Percentiles rank a stretch among this genome's conserved stretches.
Evolutionary conservation across 2,797 vertebrate species (phyloP).

Genomic region (Neostethus bicornis): DNA sequence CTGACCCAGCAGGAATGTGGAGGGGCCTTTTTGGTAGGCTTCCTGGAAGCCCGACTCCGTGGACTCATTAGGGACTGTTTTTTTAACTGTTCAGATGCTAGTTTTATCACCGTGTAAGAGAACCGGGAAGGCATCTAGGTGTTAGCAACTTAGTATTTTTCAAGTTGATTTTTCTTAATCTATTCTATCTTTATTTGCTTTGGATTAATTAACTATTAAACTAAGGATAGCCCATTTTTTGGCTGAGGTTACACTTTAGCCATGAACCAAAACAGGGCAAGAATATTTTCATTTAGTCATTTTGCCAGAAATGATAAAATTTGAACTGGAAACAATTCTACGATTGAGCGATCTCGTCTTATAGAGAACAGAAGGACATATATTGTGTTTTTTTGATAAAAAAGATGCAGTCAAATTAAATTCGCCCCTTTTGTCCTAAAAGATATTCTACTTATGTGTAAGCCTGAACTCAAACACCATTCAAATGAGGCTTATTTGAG

Average conservation of each 20-base stretch:
- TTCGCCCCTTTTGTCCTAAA: too few species aligned
- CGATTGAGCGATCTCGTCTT: not conserved
- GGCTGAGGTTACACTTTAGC: not conserved
- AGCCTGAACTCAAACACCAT: not conserved
- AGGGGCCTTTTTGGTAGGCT: too few species aligned
- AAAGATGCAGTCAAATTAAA: not conserved
- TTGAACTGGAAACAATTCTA: not conserved
- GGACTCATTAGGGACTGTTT: too few species aligned
- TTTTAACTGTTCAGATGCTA: too few species aligned
- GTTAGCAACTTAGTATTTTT: too few species aligned
- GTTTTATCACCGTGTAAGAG: too few species aligned
- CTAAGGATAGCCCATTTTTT: not conserved
- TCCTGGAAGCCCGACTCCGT: too few species aligned
- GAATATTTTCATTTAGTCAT: not conserved
- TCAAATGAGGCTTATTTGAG: not conserved
- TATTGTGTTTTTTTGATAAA: not conserved
- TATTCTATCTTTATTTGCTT: too few species aligned
- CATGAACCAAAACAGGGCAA: not conserved
- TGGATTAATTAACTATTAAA: too few species aligned
- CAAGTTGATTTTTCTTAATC: too few species aligned
- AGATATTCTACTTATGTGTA: not conserved
- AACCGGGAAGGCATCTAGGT: too few species aligned
- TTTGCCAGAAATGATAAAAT: not conserved
- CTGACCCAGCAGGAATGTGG: too few species aligned
- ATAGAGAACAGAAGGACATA: not conserved